Evolutionary conservation across 2,113 vertebrate genomes (phyloP).

Genomic region (Caranx ignobilis): DNA sequence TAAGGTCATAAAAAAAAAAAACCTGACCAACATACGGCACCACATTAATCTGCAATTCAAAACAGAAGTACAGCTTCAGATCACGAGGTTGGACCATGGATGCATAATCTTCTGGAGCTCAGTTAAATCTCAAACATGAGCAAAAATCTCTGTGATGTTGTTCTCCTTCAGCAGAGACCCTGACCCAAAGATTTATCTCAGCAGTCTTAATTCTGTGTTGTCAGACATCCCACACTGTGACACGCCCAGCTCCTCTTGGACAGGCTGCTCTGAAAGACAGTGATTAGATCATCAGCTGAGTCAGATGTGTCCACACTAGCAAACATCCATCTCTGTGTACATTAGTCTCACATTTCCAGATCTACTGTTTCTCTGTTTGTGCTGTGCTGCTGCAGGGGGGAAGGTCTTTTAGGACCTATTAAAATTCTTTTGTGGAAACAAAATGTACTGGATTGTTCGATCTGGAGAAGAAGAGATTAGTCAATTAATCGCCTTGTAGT

Average conservation of each 20-base stretch:
- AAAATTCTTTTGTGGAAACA: constrained; percentile 20
- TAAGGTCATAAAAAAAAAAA: constrained; percentile 28
- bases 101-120: constrained; percentile 47
- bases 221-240: constrained; percentile 35
- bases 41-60: constrained; percentile 61
- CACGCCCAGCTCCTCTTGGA: constrained; percentile 56
- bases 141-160: constrained; percentile 18
- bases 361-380: constrained; percentile 1
- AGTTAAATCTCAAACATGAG: constrained; percentile 40
- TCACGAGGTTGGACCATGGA: constrained; percentile 44
- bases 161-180: constrained; percentile 3
- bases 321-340: constrained; percentile 29
- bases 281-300: constrained; percentile 56
- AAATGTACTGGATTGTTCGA: constrained; percentile 7
- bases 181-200: constrained; percentile 37
- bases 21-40: background rate
- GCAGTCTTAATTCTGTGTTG: constrained; percentile 21
- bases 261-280: constrained; percentile 16
- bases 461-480: background rate
- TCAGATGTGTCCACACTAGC: constrained; percentile 33
- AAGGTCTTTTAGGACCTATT: constrained; percentile 13
- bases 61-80: constrained; percentile 34
- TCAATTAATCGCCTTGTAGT: background rate
- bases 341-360: constrained; percentile 43
- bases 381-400: background rate